Conservation (phyloP, 2,113 vertebrate species). For the Perca fluviatilis region DNA sequence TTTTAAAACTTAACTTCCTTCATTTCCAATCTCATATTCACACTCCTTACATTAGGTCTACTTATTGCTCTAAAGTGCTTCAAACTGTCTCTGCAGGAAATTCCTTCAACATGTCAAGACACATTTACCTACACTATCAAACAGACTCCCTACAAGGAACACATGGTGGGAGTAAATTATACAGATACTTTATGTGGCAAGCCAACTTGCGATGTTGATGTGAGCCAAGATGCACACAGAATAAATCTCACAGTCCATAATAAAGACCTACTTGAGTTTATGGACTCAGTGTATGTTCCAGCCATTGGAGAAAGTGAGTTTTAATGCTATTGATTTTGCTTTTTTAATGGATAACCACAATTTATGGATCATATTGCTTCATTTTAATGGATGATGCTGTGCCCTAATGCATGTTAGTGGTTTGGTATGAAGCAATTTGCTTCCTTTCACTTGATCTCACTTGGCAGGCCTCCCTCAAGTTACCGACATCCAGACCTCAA, state of each 20-base stretch:
- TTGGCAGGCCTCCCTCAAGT: constrained; percentile 63
- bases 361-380: background rate
- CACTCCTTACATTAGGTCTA: background rate
- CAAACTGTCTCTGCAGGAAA: constrained; percentile 48
- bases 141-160: background rate
- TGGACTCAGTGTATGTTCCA: constrained; percentile 70
- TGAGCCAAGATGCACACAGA: constrained; percentile 55
- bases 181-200: background rate
- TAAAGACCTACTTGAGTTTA: background rate
- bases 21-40: background rate
- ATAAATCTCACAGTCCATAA: constrained; percentile 46
- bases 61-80: background rate
- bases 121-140: constrained; percentile 39
- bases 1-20: background rate
- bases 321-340: constrained; percentile 20
- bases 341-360: background rate
- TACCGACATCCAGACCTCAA: constrained; percentile 41
- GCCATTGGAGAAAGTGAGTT: constrained; percentile 68
- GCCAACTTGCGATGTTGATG: constrained; percentile 43
- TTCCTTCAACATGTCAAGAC: constrained; percentile 62
- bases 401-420: background rate
- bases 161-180: background rate
- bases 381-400: constrained; percentile 23
- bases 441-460: constrained; percentile 2
- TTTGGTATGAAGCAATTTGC: background rate